A percentile compares a stretch with the other conserved stretches of the same genome.
These are phyloP conservation scores for Artibeus lituratus DNA, from an alignment of 2,797 vertebrate species.

Conservation along the genomic window DNA sequence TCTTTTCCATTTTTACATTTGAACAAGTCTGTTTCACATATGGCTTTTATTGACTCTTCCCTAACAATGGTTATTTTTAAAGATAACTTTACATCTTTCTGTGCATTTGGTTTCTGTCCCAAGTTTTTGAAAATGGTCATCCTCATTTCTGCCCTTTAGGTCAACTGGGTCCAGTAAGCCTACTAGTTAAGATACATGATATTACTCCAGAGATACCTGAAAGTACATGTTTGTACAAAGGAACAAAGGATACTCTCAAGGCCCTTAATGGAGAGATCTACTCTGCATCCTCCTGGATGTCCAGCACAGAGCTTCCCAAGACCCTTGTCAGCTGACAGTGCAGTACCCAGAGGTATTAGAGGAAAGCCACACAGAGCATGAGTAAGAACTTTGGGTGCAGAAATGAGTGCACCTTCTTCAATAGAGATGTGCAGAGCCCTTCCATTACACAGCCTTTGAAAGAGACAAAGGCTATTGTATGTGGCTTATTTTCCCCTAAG, in stretches of 20 bases:
- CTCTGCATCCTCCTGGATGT: background rate
- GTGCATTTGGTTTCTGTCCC: background rate
- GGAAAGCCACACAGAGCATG: accelerated
- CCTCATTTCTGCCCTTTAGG: background rate
- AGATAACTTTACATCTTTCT: background rate
- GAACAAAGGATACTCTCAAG: background rate
- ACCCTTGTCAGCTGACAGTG: accelerated
- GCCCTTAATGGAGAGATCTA: background rate
- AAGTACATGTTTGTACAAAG: conserved; percentile 14
- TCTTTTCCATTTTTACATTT: background rate
- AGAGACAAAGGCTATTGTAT: conserved; percentile 68
- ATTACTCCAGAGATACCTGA: background rate
- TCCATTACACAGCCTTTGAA: background rate
- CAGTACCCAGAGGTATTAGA: background rate
- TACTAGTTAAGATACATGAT: background rate
- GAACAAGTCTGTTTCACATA: background rate
- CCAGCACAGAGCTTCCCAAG: background rate
- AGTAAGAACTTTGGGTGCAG: background rate
- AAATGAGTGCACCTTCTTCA: background rate
- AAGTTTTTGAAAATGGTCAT: background rate
- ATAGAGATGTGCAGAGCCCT: background rate
- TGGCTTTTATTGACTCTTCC: background rate
- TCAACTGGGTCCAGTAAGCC: no score
- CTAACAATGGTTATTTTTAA: background rate
- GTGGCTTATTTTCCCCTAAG: conserved; percentile 60